Evolutionary conservation across 2,797 vertebrate species (phyloP).

Genomic region (Netta rufina): DNA sequence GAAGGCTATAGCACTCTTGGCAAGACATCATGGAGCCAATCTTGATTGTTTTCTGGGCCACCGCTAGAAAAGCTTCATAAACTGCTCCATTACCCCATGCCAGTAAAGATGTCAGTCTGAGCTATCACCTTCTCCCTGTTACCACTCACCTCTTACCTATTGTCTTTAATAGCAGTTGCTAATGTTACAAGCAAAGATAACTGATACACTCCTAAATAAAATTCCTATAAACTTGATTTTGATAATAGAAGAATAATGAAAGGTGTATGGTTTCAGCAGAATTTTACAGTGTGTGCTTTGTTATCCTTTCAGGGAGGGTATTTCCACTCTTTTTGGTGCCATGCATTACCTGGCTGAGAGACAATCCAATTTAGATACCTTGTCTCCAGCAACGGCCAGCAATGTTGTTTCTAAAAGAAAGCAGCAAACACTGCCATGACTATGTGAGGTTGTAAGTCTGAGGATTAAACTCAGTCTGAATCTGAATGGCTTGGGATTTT

Average conservation of each 20-base stretch:
- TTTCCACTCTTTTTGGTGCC: neutral
- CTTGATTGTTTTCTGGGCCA: neutral
- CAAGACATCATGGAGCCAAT: constrained; percentile 24
- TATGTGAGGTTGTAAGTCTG: neutral
- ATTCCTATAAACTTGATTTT: neutral
- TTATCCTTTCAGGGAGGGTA: neutral
- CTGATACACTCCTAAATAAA: neutral
- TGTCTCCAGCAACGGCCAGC: neutral
- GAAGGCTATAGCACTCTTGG: neutral
- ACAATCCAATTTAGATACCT: neutral
- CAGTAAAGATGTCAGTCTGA: constrained; percentile 45
- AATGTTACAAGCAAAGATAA: constrained; percentile 16
- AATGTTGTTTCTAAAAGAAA: neutral
- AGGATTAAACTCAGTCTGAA: neutral
- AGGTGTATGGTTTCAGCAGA: neutral
- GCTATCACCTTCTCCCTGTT: constrained; percentile 24
- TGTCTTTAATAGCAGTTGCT: neutral
- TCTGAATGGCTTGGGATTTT: neutral
- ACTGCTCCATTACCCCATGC: neutral
- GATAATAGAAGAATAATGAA: neutral
- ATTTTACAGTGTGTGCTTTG: neutral
- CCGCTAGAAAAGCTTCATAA: neutral
- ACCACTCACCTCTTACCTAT: neutral
- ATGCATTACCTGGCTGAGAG: neutral
- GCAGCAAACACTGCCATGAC: neutral